phyloP scores from a whole-genome alignment of 2,797 vertebrate species.

The Syngnathus acus region DNA sequence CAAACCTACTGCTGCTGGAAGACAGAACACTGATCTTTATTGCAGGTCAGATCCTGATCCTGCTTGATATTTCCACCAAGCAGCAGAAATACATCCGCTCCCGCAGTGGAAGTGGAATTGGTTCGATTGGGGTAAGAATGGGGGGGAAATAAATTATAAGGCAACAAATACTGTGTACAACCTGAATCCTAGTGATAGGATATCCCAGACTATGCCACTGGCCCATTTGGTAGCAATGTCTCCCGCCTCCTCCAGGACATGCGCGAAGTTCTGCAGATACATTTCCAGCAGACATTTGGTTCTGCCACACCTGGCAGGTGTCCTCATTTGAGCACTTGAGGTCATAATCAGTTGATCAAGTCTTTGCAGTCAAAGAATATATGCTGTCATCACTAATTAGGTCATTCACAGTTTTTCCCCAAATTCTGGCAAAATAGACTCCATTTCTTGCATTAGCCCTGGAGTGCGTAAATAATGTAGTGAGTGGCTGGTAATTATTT shows the following conservation, averaged over 20 bases:
- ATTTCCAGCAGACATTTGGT: neutral
- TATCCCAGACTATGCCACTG: neutral
- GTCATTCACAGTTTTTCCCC: neutral
- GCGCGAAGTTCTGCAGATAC: too few species aligned
- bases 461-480: neutral
- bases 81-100: constrained; percentile 78
- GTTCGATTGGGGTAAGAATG: constrained; percentile 74
- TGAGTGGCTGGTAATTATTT: neutral
- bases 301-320: neutral
- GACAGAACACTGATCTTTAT: constrained; percentile 73
- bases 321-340: neutral
- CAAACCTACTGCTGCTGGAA: constrained; percentile 82
- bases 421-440: neutral
- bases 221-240: neutral
- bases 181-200: neutral
- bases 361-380: neutral
- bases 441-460: neutral
- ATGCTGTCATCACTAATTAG: neutral
- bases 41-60: constrained; percentile 80
- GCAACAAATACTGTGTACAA: neutral
- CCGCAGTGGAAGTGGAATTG: constrained; percentile 79
- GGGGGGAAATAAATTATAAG: neutral
- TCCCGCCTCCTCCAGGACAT: neutral
- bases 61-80: constrained; percentile 73
- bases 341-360: neutral